phyloP scores from a whole-genome alignment of 2,797 vertebrate genomes.

The Phalloptychus januarius region DNA sequence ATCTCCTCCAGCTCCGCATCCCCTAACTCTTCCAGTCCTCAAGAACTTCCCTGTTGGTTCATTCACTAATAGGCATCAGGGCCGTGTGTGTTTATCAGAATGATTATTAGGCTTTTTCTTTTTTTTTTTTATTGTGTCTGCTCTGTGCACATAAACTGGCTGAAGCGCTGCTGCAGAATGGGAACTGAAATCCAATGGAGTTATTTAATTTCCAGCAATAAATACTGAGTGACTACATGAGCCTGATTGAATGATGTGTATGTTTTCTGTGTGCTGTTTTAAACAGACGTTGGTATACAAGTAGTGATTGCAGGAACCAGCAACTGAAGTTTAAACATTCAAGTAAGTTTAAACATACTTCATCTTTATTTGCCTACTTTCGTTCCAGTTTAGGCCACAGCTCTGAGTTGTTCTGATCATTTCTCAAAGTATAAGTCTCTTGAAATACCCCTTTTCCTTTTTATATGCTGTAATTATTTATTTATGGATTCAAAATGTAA shows the following conservation, averaged over 20 bases:
- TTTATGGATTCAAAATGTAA: background rate
- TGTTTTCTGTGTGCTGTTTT: background rate
- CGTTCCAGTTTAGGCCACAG: background rate
- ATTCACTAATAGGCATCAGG: slow-evolving; percentile 47
- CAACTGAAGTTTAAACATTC: background rate
- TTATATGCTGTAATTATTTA: background rate
- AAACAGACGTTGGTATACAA: background rate
- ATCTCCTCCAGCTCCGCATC: slow-evolving; percentile 34
- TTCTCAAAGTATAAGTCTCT: background rate
- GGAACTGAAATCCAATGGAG: slow-evolving; percentile 62
- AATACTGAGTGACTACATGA: slow-evolving; percentile 71
- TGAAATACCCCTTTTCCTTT: background rate
- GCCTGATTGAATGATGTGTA: slow-evolving; percentile 21
- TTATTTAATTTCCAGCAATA: slow-evolving; percentile 75
- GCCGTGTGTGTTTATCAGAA: slow-evolving; percentile 58
- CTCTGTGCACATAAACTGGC: slow-evolving; percentile 48
- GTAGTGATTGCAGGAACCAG: no score
- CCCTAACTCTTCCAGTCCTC: slow-evolving; percentile 28
- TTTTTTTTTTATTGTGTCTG: slow-evolving; percentile 40
- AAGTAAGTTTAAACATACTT: background rate
- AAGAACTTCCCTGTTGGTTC: slow-evolving; percentile 30
- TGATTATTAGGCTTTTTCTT: slow-evolving; percentile 29
- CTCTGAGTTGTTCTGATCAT: background rate
- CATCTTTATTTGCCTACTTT: background rate
- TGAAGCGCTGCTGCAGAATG: slow-evolving; percentile 40